Evolutionary conservation across 2,888 invertebrate species (phyloP).

Genomic region (Margaritifera margaritifera): DNA sequence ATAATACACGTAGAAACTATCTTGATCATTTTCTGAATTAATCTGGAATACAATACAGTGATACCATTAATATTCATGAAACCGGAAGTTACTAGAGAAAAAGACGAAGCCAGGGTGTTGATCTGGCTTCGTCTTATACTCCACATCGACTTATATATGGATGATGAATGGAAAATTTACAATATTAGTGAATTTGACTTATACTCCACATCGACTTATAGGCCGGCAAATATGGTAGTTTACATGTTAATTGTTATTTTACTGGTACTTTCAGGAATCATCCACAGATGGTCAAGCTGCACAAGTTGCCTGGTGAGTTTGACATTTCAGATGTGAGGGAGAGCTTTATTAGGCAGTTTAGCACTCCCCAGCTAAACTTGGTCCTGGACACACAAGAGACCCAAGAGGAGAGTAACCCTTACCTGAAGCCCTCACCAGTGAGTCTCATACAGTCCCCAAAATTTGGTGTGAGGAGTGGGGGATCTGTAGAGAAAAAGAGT

Average conservation of each 20-base stretch:
- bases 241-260: neutral
- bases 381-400: conserved; percentile 58
- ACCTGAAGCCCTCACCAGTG: conserved; percentile 50
- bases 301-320: conserved; percentile 87
- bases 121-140: no score
- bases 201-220: no score
- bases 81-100: no score
- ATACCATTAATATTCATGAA: neutral
- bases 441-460: conserved; percentile 52
- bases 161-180: no score
- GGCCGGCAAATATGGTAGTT: neutral
- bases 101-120: no score
- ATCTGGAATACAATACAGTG: neutral
- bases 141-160: no score
- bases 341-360: conserved; percentile 97
- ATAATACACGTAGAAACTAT: neutral
- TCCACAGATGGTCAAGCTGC: conserved; percentile 95
- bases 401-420: conserved; percentile 42
- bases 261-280: conserved; percentile 79
- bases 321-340: conserved; percentile 85
- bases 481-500: conserved; percentile 78
- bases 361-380: conserved; percentile 57
- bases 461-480: conserved; percentile 57
- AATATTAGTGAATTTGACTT: no score
- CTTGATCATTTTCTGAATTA: neutral